Percentiles rank a stretch among this genome's conserved stretches.
Conservation (phyloP, 2,113 vertebrate species). For the Rhizomys pruinosus region DNA sequence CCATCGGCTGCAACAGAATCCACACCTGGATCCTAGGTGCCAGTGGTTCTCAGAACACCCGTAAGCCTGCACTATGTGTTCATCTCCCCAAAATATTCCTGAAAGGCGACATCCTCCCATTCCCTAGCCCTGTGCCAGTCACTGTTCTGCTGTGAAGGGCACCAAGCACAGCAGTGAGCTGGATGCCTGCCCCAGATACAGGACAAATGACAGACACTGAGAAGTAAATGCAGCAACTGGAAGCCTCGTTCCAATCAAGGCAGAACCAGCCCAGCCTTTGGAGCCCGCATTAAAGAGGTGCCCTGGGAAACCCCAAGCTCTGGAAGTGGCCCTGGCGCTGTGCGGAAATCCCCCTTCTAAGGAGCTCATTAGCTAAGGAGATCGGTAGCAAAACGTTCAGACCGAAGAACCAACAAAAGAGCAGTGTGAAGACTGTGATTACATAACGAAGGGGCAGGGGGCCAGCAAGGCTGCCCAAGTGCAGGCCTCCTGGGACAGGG, state of each 20-base stretch:
- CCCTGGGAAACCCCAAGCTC: not conserved
- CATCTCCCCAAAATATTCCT: not conserved
- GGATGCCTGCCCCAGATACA: not conserved
- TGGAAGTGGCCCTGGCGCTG: not conserved
- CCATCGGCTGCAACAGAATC: not conserved
- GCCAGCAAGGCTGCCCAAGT: not conserved
- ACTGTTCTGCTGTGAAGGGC: not conserved
- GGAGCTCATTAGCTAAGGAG: conserved; percentile 45
- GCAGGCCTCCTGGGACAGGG: conserved; percentile 9
- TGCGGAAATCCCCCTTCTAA: not conserved
- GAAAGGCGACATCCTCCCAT: not conserved
- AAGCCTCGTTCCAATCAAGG: not conserved
- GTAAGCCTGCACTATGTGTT: not conserved
- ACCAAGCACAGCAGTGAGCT: not conserved
- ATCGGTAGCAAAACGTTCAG: not conserved
- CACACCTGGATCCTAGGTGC: not conserved
- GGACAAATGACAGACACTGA: not conserved
- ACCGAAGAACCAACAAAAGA: conserved; percentile 21
- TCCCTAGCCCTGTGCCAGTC: not conserved
- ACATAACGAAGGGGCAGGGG: not conserved
- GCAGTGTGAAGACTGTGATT: not conserved
- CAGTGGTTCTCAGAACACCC: not conserved
- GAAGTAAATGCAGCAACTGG: not conserved
- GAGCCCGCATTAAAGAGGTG: not conserved
- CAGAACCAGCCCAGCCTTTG: not conserved